These are phyloP conservation scores for Smithornis capensis DNA, from an alignment of 2,113 vertebrate genomes.

Conservation along the genomic window DNA sequence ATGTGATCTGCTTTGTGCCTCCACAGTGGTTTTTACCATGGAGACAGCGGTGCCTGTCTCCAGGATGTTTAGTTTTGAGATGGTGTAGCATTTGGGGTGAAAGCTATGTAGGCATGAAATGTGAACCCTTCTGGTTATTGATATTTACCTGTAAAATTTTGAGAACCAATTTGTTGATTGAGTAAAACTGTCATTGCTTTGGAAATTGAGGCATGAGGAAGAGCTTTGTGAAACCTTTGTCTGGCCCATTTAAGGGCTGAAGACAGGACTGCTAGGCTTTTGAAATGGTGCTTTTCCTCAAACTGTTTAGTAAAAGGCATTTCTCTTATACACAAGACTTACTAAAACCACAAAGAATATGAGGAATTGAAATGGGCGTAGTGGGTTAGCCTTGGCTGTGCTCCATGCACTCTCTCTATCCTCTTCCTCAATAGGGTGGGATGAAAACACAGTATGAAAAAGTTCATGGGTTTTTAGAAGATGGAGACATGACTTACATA, in stretches of 20 bases:
- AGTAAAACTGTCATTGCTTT: background rate
- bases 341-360: accelerated
- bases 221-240: background rate
- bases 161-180: background rate
- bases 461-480: background rate
- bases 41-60: background rate
- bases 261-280: background rate
- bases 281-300: background rate
- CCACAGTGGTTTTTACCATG: background rate
- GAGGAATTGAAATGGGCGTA: background rate
- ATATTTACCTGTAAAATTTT: background rate
- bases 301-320: background rate
- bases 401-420: background rate
- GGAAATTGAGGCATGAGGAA: background rate
- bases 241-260: background rate
- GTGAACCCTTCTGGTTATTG: background rate
- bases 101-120: background rate
- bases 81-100: background rate
- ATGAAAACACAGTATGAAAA: background rate
- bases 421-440: background rate
- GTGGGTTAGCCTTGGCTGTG: background rate
- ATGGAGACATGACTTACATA: background rate
- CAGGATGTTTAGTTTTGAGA: background rate
- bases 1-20: background rate
- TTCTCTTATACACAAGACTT: background rate